Percentiles rank a stretch among this genome's conserved stretches.
Evolutionary conservation across 2,113 vertebrate species (phyloP).

Genomic region (Perca schrenkii): DNA sequence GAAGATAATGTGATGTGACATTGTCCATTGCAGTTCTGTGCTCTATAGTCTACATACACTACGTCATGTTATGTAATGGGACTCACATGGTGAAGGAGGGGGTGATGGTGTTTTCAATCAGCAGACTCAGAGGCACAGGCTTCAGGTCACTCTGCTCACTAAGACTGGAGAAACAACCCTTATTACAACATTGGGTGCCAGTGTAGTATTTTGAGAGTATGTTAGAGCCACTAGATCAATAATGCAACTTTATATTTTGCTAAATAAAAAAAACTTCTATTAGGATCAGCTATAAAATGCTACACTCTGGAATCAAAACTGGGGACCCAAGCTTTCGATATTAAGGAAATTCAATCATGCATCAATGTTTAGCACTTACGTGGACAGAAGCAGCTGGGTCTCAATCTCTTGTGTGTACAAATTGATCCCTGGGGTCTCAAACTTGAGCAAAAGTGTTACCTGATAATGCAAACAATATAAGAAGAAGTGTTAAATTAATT

Average conservation of each 20-base stretch:
- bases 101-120: constrained; percentile 88
- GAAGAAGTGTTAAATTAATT: neutral
- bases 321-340: neutral
- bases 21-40: neutral
- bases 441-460: constrained; percentile 86
- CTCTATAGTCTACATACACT: constrained; percentile 23
- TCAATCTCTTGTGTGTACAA: constrained; percentile 86
- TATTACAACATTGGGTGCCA: neutral
- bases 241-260: neutral
- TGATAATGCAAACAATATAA: constrained; percentile 56
- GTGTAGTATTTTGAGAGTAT: neutral
- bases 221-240: neutral
- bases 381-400: constrained; percentile 88
- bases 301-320: neutral
- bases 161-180: constrained; percentile 79
- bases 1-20: constrained; percentile 17
- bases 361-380: constrained; percentile 84
- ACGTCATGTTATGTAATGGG: neutral
- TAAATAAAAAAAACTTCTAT: neutral
- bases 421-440: constrained; percentile 87
- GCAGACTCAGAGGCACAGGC: constrained; percentile 82
- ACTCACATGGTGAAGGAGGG: constrained; percentile 88
- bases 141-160: constrained; percentile 89
- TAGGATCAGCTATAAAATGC: neutral
- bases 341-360: neutral